Evolutionary conservation across 2,888 invertebrate species (phyloP).

Genomic region (Dastarcus helophoroides): DNA sequence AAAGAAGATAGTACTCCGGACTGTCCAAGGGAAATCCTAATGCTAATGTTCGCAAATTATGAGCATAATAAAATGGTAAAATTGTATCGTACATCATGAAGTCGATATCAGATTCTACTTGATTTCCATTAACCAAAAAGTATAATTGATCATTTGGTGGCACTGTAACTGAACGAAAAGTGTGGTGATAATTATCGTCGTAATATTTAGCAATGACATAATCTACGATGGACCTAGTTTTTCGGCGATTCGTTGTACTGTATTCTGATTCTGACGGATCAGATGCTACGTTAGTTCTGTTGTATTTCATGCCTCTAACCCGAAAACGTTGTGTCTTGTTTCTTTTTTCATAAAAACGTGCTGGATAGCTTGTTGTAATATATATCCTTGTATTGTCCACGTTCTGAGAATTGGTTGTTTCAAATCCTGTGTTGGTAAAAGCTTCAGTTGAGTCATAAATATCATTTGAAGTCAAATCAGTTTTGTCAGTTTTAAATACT

Average conservation of each 20-base stretch:
- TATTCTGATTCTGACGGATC: not conserved
- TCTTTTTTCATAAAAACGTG: too few relatives aligned
- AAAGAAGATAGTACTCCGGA: constrained; percentile 63
- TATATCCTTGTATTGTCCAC: too few relatives aligned
- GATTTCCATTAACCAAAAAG: constrained; percentile 36
- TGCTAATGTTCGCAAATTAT: constrained; percentile 58
- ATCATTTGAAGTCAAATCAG: too few relatives aligned
- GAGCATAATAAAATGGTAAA: constrained; percentile 63
- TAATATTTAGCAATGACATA: constrained; percentile 32
- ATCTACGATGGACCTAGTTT: constrained; percentile 29
- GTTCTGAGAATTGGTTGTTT: too few relatives aligned
- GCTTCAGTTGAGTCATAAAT: too few relatives aligned
- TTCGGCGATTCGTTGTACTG: constrained; percentile 10
- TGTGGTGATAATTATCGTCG: constrained; percentile 17
- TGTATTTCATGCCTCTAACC: not conserved
- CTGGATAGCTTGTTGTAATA: too few relatives aligned
- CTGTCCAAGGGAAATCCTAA: constrained; percentile 72
- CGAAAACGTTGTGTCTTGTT: not conserved
- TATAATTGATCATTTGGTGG: constrained; percentile 23
- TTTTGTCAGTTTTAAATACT: too few relatives aligned
- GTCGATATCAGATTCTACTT: constrained; percentile 43
- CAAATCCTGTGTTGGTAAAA: too few relatives aligned
- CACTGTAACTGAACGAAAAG: constrained; percentile 11
- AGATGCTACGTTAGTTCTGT: not conserved
- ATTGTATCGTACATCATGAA: constrained; percentile 69